Evolutionary conservation across 2,113 vertebrate genomes (phyloP), one percentile per base, ranked within the genome.

Genomic region (Saimiri boliviensis): DNA sequence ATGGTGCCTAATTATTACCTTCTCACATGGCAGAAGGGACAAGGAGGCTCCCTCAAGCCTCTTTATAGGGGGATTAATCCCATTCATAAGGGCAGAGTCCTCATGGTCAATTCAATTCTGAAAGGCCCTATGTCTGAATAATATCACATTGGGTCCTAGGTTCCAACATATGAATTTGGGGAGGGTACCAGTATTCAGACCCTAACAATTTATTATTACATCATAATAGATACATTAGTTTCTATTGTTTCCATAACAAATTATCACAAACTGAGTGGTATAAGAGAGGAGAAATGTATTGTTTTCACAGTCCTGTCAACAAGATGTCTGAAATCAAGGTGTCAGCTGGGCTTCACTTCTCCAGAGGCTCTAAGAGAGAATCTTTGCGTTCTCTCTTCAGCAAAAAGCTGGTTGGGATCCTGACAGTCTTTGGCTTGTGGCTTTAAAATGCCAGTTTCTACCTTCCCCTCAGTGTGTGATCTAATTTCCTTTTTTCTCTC

Each of bases 21-120:
- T 21, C 12, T 49, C 6, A 52, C 45, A 25, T 27, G 45, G 21
- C 3, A 35, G 17, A 80, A 37, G 32, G 35, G 42, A 17, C 32
- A 10, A 21, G 47, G 16, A 87, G 17, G 45, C 8, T n/a, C 42
- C 23, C 73, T 74, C 23, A 74, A 74, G 14, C 27, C 45, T 49
- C 42, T 77, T 80, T n/a, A 52, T n/a, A 54, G 3, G 11, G 47
- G 5, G 5, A 52, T 6, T 80, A 6, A 52, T 47, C 10, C 77
- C 47, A 80, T 52, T 21, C 8, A 52, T 80, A 42, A 23, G 9
- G 32, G 10, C 3, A 21, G 32, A 80, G 77, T 5, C 8, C 9
- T n/a, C 3, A 79, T 4, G 20, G 14, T 9, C 23, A 27, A 6
- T 12, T 13, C 45, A 68, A 21, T 21, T n/a, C 2, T 0, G 5